Base-by-base conservation (phyloP, 2,797 vertebrate genomes). In the Bufotes viridis region DNA sequence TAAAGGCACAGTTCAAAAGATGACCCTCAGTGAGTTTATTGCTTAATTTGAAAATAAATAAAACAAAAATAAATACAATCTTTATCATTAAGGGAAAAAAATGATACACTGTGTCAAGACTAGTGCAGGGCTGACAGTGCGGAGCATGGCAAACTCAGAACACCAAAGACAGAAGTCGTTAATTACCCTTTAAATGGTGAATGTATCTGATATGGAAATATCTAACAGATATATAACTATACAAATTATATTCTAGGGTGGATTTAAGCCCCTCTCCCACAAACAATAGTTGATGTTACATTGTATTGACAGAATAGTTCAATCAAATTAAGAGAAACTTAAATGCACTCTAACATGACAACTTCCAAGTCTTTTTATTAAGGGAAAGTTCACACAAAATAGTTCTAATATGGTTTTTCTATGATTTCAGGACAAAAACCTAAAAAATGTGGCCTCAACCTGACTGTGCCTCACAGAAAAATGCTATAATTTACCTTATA, bases 1-100 rank as follows among this genome's bases (percentile, higher is more conserved):
- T 82, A 86, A 81, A 89, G 83, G 88, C 88, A 89, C 57, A 53
- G 49, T 78, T 81, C n/a, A 63, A 60, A 81, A 78, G 26, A 57
- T 51, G 1, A 58, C 78, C 74, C 63, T 57, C 76, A 34, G 7
- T 53, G 22, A 22, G 34, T 12, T 82, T 89, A 89, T 89, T 89
- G 88, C 88, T 89, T 72, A 42, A 34, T 20, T 42, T 72, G 4
- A 12, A 84, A 67, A 61, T 24, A 70, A 82, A 15, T n/a, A 3
- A 84, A 67, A 53, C 15, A 79, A 87, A 22, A 42, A 49, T 18
- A 17, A 29, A 10, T 63, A 76, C 57, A 60, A 58, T 60, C 67
- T 18, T 57, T 42, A 53, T 14, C 15, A 26, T 76, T 26, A 17
- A 61, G 11, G 34, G 34, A 20, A 24, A 26, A 78, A 78, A n/a